Evolutionary conservation across 1,140 invertebrate species (phyloP).

Genomic region (Platorchestia sp.): DNA sequence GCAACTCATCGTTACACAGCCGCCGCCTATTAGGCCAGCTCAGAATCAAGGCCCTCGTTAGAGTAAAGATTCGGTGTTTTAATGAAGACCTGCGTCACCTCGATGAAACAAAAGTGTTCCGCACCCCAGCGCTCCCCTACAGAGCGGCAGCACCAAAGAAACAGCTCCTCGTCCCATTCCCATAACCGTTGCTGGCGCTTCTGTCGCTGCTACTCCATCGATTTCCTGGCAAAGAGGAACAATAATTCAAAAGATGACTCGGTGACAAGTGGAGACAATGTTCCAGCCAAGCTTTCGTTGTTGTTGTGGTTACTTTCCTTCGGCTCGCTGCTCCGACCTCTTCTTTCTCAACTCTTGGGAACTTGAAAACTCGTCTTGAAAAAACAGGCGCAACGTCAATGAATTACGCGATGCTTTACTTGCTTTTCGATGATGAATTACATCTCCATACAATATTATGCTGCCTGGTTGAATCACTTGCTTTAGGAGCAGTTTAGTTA

Average conservation of each 20-base stretch:
- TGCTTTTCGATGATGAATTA: too few species aligned
- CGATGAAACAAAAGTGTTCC: neutral
- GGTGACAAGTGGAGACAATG: constrained; percentile 50
- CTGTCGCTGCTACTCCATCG: constrained; percentile 21
- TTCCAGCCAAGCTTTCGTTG: neutral
- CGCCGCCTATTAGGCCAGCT: neutral
- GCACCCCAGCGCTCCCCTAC: neutral
- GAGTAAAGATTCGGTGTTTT: neutral
- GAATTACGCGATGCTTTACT: too few species aligned
- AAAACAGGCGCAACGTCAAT: too few species aligned
- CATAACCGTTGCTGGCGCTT: neutral
- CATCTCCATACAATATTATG: too few species aligned
- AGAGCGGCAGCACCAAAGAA: constrained; percentile 5
- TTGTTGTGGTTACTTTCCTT: neutral
- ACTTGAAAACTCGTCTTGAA: neutral
- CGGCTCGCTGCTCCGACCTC: neutral
- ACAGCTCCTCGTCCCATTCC: neutral
- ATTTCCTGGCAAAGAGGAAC: constrained; percentile 28
- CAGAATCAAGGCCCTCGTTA: neutral
- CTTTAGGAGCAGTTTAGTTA: too few species aligned
- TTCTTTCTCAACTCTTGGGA: neutral
- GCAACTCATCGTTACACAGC: neutral
- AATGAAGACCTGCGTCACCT: neutral
- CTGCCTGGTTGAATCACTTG: too few species aligned
- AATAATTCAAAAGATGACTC: constrained; percentile 55